Evolutionary conservation across 2,113 vertebrate species (phyloP).

Genomic region (Piaya cayana): DNA sequence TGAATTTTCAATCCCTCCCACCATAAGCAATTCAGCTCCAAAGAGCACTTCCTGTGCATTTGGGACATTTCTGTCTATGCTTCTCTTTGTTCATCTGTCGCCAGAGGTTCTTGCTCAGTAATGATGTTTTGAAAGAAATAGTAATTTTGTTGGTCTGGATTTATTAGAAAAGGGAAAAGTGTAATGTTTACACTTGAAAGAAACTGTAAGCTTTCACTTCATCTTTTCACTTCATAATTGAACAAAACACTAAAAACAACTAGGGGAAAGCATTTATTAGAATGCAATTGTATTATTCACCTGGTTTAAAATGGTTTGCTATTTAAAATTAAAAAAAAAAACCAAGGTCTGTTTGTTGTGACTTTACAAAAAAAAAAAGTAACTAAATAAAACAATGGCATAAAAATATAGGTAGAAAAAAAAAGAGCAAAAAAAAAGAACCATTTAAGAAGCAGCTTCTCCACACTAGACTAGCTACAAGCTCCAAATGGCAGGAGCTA

Average conservation of each 20-base stretch:
- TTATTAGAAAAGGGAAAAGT: constrained; percentile 69
- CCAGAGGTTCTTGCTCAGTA: constrained; percentile 76
- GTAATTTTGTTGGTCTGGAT: constrained; percentile 62
- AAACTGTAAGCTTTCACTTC: constrained; percentile 63
- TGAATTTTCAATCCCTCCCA: constrained; percentile 63
- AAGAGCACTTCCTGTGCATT: constrained; percentile 61
- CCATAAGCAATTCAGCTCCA: constrained; percentile 59
- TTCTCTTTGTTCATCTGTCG: constrained; percentile 71
- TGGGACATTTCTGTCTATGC: constrained; percentile 61
- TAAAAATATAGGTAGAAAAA: constrained; percentile 59
- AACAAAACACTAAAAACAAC: constrained; percentile 71
- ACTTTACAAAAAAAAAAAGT: constrained; percentile 51
- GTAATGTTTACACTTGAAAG: constrained; percentile 67
- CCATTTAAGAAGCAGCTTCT: constrained; percentile 70
- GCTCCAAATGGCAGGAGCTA: constrained; percentile 59
- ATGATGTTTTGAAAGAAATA: constrained; percentile 68
- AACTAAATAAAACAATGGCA: constrained; percentile 45
- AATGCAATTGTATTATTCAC: constrained; percentile 73
- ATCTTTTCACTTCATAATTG: constrained; percentile 72
- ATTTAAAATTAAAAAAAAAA: constrained; percentile 24
- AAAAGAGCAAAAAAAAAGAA: background rate
- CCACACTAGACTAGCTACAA: constrained; percentile 63
- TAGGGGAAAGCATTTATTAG: constrained; percentile 67
- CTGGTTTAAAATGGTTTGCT: constrained; percentile 70
- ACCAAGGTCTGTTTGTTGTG: constrained; percentile 40